Conservation (phyloP, 2,888 invertebrate genomes). For the Eupithecia pulchellata region DNA sequence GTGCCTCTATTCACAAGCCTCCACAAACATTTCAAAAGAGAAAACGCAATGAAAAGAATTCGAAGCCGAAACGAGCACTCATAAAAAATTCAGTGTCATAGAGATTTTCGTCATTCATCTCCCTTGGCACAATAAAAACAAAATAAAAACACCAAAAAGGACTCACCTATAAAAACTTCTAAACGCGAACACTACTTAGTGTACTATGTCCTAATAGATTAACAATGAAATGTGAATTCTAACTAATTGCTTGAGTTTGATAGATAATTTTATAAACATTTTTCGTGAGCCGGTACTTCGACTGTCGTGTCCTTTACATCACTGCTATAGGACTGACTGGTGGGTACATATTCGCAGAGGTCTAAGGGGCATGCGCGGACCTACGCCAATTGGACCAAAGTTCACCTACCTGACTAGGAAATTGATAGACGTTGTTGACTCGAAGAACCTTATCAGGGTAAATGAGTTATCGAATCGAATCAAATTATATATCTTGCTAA, state of each 20-base stretch:
- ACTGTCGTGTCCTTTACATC: constrained; percentile 70
- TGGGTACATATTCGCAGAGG: constrained; percentile 35
- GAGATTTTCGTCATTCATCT: constrained; percentile 12
- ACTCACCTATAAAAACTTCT: constrained; percentile 25
- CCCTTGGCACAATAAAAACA: constrained; percentile 29
- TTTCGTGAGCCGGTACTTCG: constrained; percentile 69
- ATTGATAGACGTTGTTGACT: constrained; percentile 28
- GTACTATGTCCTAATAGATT: constrained; percentile 66
- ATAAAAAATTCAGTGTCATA: constrained; percentile 15
- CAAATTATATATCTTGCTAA: constrained; percentile 14
- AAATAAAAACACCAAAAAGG: constrained; percentile 10
- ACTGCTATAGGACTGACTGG: constrained; percentile 68
- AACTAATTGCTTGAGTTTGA: constrained; percentile 57
- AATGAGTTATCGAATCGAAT: constrained; percentile 13
- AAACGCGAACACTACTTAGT: constrained; percentile 37
- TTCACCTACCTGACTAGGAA: constrained; percentile 53
- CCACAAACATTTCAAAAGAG: neutral
- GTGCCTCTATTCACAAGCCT: constrained; percentile 23
- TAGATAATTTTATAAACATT: constrained; percentile 51
- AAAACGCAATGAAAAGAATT: neutral
- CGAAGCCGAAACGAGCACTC: constrained; percentile 12
- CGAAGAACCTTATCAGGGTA: constrained; percentile 10
- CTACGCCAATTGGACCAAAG: constrained; percentile 73
- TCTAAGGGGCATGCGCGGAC: constrained; percentile 71
- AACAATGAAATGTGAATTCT: constrained; percentile 62